Base-by-base conservation (phyloP, 2,888 invertebrate genomes). In the Saturnia pavonia region DNA sequence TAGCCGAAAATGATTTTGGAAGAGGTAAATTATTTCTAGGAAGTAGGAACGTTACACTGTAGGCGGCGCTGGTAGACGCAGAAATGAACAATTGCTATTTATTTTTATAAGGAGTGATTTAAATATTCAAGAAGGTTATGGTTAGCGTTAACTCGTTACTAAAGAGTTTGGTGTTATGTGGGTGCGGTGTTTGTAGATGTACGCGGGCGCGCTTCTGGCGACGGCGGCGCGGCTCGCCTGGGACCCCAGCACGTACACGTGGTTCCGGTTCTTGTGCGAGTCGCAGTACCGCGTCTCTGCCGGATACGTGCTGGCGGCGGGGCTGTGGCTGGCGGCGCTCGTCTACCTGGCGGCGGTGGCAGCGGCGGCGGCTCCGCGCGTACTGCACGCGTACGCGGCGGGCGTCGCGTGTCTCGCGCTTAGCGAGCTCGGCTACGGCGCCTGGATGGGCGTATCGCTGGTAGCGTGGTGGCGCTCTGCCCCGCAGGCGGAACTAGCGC, bases 181-280 rank as follows among this genome's bases (percentile, higher is more conserved):
- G n/a, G 34, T 34, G 34, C 3, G 19, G 73, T 51, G 54, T 74
- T 77, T 76, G 74, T 89, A 94, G 93, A 92, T 93, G 93, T 94
- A 92, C 90, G 88, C 88, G 83, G 93, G 93, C 78, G 93, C 93
- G 80, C 86, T 94, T 87, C 89, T 94, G 85, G 89, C 92, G 82
- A 94, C 93, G 80, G 92, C 92, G 83, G 93, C 92, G 85, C 91
- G 93, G 80, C 90, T 93, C 79, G 90, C 92, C 78, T 93, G 93
- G 93, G 93, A 93, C 87, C 93, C 93, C 72, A 91, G 91, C 89
- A 93, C 93, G 51, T 93, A 92, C 90, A 82, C 91, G 80, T 92
- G 92, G 93, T 92, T 93, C 88, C 88, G 93, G 54, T 93, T 89
- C 89, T 86, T 93, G 86, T 91, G 91, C 85, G 89, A 77, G 77